These are phyloP conservation scores for Anarsia innoxiella DNA, from an alignment of 2,888 invertebrate genomes.

Conservation along the genomic window DNA sequence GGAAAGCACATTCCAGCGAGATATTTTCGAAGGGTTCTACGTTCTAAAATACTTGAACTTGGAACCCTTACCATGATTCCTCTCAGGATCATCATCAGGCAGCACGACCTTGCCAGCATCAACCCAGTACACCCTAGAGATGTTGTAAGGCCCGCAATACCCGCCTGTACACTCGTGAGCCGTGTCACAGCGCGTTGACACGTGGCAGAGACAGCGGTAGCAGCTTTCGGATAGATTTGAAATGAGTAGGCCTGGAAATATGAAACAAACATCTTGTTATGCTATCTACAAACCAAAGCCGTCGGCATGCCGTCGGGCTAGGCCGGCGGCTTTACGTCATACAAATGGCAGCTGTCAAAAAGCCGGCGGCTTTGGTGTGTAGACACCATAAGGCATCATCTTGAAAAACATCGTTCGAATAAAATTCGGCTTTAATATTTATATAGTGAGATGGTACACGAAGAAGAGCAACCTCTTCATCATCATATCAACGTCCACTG, in stretches of 20 bases:
- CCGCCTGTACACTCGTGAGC: slow-evolving; percentile 63
- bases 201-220: slow-evolving; percentile 74
- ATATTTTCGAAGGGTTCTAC: too few relatives aligned
- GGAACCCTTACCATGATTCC: slow-evolving; percentile 53
- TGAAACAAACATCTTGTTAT: background rate
- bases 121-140: slow-evolving; percentile 78
- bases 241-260: slow-evolving; percentile 49
- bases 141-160: slow-evolving; percentile 76
- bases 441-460: too few relatives aligned
- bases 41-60: too few relatives aligned
- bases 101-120: slow-evolving; percentile 74
- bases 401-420: background rate
- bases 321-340: background rate
- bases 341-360: too few relatives aligned
- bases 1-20: too few relatives aligned
- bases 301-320: background rate
- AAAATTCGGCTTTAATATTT: background rate
- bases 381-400: too few relatives aligned
- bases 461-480: too few relatives aligned
- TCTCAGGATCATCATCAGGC: slow-evolving; percentile 71
- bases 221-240: slow-evolving; percentile 69
- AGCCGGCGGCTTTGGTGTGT: background rate
- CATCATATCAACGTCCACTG: too few relatives aligned
- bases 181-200: slow-evolving; percentile 67
- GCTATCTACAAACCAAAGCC: background rate